These are phyloP conservation scores for Icerya purchasi DNA, from an alignment of 2,888 invertebrate genomes.

Conservation along the genomic window DNA sequence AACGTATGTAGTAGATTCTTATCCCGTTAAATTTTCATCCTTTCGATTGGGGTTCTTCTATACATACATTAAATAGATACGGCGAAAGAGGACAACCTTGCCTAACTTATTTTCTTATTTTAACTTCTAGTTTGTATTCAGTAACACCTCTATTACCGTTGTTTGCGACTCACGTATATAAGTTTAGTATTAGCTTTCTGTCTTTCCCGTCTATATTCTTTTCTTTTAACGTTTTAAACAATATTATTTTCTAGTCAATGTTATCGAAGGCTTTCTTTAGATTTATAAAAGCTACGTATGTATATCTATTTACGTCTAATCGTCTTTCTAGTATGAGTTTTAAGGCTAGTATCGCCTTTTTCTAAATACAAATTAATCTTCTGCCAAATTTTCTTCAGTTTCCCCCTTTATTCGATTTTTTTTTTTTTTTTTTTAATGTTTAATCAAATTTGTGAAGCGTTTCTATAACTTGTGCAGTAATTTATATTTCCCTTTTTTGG, in stretches of 20 bases:
- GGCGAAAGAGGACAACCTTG: no score
- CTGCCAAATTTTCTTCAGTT: not conserved
- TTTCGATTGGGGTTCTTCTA: no score
- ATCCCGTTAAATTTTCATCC: no score
- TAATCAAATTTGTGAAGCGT: not conserved
- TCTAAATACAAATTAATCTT: not conserved
- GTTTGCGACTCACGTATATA: no score
- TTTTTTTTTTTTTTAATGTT: not conserved
- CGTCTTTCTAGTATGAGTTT: not conserved
- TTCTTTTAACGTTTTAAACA: not conserved
- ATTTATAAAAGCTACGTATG: not conserved
- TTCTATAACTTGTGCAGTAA: not conserved
- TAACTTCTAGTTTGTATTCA: no score
- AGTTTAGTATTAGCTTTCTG: not conserved
- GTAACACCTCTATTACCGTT: no score
- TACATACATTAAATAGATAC: no score
- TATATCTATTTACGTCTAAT: no score
- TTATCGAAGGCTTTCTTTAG: not conserved
- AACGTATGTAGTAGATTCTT: no score
- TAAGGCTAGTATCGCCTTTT: not conserved
- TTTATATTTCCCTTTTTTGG: not conserved
- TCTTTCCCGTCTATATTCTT: not conserved
- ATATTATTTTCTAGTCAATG: not conserved
- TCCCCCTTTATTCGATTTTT: not conserved
- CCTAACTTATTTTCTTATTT: no score